Percentiles rank a stretch among this genome's conserved stretches.
Evolutionary conservation across 2,797 vertebrate genomes (phyloP).

Genomic region (Pangasius djambal): DNA sequence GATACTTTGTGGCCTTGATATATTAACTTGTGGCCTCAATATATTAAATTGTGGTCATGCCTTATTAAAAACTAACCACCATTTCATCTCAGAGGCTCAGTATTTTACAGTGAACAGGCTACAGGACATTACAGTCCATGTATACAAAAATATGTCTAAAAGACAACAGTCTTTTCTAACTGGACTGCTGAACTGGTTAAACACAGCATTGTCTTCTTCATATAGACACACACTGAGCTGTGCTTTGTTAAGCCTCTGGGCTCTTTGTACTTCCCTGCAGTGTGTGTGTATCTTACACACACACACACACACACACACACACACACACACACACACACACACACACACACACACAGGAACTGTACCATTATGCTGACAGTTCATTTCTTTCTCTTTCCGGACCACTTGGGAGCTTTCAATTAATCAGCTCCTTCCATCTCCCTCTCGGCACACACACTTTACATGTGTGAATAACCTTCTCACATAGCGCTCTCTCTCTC

Average conservation of each 20-base stretch:
- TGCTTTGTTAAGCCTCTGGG: not conserved
- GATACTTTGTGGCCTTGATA: not conserved
- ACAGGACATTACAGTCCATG: not conserved
- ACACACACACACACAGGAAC: slow-evolving; percentile 24
- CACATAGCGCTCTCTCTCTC: not conserved
- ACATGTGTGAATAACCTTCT: slow-evolving; percentile 17
- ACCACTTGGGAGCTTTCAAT: slow-evolving; percentile 42
- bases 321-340: not conserved
- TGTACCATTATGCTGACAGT: slow-evolving; percentile 33
- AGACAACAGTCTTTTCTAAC: not conserved
- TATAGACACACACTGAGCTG: not conserved
- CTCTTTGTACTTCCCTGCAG: not conserved
- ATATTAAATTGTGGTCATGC: not conserved
- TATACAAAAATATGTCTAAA: not conserved
- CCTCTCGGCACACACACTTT: slow-evolving; percentile 14
- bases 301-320: slow-evolving; percentile 5
- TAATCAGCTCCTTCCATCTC: slow-evolving; percentile 31
- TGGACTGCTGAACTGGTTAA: not conserved
- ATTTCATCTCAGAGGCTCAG: not conserved
- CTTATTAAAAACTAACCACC: not conserved
- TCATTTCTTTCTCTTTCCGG: slow-evolving; percentile 36
- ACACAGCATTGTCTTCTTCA: not conserved
- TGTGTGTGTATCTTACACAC: not conserved
- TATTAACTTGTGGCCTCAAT: not conserved
- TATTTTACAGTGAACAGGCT: not conserved